phyloP scores from a whole-genome alignment of 2,797 vertebrate genomes.

The Graptemys geographica region DNA sequence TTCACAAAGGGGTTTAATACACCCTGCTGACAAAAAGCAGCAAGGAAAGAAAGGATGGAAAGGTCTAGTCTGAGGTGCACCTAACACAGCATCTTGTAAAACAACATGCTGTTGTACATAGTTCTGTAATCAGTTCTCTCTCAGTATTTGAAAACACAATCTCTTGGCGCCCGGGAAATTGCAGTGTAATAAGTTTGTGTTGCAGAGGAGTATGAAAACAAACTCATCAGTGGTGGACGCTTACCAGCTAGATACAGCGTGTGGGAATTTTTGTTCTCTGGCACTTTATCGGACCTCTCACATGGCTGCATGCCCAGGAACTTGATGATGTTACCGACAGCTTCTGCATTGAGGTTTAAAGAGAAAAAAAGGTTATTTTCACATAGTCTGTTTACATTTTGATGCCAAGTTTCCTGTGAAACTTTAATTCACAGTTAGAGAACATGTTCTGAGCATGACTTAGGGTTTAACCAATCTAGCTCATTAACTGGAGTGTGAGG shows the following conservation, averaged over 20 bases:
- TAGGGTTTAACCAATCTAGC: neutral
- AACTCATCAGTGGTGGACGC: neutral
- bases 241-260: slow-evolving; percentile 93
- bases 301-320: slow-evolving; percentile 99
- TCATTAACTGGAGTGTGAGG: neutral
- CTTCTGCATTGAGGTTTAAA: slow-evolving; percentile 84
- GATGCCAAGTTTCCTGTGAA: neutral
- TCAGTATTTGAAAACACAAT: neutral
- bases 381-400: neutral
- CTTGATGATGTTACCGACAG: slow-evolving; percentile 93
- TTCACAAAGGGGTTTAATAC: neutral
- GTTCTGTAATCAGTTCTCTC: fast-evolving
- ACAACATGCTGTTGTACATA: neutral
- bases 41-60: fast-evolving
- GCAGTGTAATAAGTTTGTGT: fast-evolving
- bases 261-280: slow-evolving; percentile 97
- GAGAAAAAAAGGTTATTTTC: neutral
- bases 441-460: neutral
- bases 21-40: neutral
- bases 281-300: slow-evolving; percentile 97
- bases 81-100: fast-evolving
- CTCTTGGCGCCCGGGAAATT: neutral
- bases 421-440: neutral
- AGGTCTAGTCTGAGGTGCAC: neutral
- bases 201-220: fast-evolving